Evolutionary conservation across 2,797 vertebrate species (phyloP).

Genomic region (Lithobates pipiens): DNA sequence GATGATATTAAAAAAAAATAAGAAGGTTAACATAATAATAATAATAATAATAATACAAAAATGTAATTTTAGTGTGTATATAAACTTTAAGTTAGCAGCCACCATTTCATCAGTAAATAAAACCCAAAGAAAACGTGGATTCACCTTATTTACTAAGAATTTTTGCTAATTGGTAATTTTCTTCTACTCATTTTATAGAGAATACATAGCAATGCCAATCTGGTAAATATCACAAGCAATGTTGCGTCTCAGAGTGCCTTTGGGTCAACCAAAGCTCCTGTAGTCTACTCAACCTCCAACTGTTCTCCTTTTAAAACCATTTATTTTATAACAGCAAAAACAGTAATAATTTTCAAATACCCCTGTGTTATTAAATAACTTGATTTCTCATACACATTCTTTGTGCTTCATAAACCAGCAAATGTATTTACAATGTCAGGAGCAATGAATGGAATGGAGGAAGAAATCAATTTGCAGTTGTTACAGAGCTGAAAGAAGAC

Average conservation of each 20-base stretch:
- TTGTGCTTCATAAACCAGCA: slow-evolving; percentile 39
- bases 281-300: background rate
- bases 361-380: slow-evolving; percentile 22
- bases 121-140: no score
- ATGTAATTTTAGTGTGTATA: no score
- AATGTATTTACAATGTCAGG: slow-evolving; percentile 28
- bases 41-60: no score
- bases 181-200: no score
- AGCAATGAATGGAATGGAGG: slow-evolving; percentile 18
- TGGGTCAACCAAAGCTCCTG: background rate
- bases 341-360: slow-evolving; percentile 18
- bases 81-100: no score
- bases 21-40: no score
- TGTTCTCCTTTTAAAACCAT: background rate
- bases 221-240: background rate
- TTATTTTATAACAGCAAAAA: background rate
- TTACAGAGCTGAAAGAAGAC: slow-evolving; percentile 22
- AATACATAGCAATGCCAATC: background rate
- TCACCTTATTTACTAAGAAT: no score
- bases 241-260: background rate
- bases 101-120: no score
- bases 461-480: slow-evolving; percentile 27
- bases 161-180: no score
- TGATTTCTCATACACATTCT: slow-evolving; percentile 16
- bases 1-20: no score